Conservation (phyloP, 1,140 invertebrate genomes). For the Dendroctonus valens region DNA sequence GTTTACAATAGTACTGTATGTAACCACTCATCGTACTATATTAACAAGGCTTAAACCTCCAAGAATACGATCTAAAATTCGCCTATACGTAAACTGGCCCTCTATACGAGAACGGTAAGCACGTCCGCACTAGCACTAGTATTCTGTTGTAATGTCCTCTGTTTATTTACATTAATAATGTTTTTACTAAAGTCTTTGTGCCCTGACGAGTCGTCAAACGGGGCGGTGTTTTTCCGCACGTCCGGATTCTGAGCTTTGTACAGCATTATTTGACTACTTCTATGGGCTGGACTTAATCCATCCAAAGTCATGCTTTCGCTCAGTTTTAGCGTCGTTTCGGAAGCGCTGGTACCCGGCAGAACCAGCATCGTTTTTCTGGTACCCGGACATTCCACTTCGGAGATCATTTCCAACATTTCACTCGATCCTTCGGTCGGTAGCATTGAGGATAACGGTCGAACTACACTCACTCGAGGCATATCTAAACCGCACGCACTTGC, state of each 20-base stretch:
- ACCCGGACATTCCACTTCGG: constrained; percentile 55
- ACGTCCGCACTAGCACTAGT: constrained; percentile 48
- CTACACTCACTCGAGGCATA: constrained; percentile 57
- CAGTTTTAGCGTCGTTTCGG: constrained; percentile 42
- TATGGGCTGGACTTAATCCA: constrained; percentile 52
- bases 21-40: no score
- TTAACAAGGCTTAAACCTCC: not conserved
- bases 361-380: constrained; percentile 48
- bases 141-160: constrained; percentile 46
- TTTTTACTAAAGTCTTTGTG: constrained; percentile 79
- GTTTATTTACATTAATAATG: constrained; percentile 57
- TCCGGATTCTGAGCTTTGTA: constrained; percentile 74
- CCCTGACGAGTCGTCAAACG: constrained; percentile 63
- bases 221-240: constrained; percentile 75
- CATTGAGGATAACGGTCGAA: constrained; percentile 58
- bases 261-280: constrained; percentile 62
- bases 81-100: constrained; percentile 34
- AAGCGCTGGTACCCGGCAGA: constrained; percentile 46
- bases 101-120: constrained; percentile 49
- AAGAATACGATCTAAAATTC: not conserved
- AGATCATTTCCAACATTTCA: constrained; percentile 64
- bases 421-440: constrained; percentile 52
- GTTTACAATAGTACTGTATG: no score
- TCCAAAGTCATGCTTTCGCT: constrained; percentile 43
- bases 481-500: constrained; percentile 46